Evolutionary conservation across 2,113 vertebrate species (phyloP), one percentile per base, ranked within the genome.

Genomic region (Notothenia rossii): DNA sequence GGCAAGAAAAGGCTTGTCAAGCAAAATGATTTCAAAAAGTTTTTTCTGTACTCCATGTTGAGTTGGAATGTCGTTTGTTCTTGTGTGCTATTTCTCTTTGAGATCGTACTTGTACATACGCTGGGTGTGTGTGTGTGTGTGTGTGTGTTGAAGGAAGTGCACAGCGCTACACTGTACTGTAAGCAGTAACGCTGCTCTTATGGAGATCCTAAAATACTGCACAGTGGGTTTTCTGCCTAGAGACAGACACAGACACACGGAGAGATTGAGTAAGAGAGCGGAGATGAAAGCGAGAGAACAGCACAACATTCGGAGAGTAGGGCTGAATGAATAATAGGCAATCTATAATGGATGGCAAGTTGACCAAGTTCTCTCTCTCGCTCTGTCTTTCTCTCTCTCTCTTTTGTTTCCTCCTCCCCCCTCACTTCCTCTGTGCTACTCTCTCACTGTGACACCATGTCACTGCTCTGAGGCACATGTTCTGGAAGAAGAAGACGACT

Each of bases 341-440:
- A 92, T 93, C 86, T 83, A 92, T 91, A 92, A 93, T 91, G 77
- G 77, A 93, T 92, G 89, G 88, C 83, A 88, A 89, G 86, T 86
- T 89, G 85, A 91, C 91, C 85, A 89, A 86, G 78, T 84, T 86
- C 80, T 79, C 36, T 75, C 71, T 79, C 76, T 73, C 56, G 69
- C 46, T 50, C 10, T 79, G 67, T 74, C 5, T 76, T 18, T 51
- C 40, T 50, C 3, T 22, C 22, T 75, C 58, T 50, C n/a, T 54
- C 40, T 25, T 61, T n/a, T 62, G 17, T n/a, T 53, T 72, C 66
- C 58, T 11, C 13, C 72, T 49, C 54, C 40, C 62, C 71, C 68
- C 79, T 62, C 51, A 69, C 63, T 45, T 56, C 33, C 46, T 83
- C 67, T 69, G 17, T 71, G 56, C 78, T 72, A 62, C 78, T 64